These are phyloP conservation scores for Platorchestia sp. DNA, from an alignment of 1,140 invertebrate genomes.

Conservation along the genomic window DNA sequence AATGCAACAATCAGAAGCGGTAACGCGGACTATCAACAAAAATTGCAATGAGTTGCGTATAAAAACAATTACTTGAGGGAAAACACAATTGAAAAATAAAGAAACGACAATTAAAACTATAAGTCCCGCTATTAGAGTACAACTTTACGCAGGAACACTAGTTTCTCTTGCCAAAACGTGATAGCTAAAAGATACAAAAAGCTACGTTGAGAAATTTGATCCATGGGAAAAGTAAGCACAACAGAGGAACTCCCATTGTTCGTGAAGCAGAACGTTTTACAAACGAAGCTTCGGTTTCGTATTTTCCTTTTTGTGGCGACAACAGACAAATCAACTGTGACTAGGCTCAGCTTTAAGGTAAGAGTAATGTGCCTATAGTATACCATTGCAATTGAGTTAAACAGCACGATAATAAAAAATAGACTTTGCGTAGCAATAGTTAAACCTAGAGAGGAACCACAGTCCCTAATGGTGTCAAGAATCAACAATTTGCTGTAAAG, in stretches of 20 bases:
- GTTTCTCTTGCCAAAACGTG: not conserved
- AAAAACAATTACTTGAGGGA: conserved; percentile 7
- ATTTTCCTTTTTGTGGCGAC: conserved; percentile 13
- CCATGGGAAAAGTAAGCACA: not conserved
- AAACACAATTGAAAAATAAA: not conserved
- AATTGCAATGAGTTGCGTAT: not conserved
- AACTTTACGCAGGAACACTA: not conserved
- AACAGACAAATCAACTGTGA: conserved; percentile 40
- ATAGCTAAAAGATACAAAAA: not conserved
- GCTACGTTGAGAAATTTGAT: not conserved
- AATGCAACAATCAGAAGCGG: not conserved
- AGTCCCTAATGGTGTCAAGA: not conserved
- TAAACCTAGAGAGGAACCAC: not conserved
- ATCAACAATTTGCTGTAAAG: not conserved
- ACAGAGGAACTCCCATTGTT: not conserved
- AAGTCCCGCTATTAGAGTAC: not conserved
- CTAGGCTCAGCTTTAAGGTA: conserved; percentile 39
- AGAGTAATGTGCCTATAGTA: conserved; percentile 26
- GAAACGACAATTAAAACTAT: not conserved
- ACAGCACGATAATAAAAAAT: conserved; percentile 23
- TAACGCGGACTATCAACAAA: conserved; percentile 37
- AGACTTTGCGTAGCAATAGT: conserved; percentile 10
- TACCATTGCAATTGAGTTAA: conserved; percentile 40
- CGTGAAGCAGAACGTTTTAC: not conserved
- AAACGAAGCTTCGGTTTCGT: not conserved